Evolutionary conservation across 1,140 invertebrate species (phyloP).

Genomic region (Tetramorium parvispinum): DNA sequence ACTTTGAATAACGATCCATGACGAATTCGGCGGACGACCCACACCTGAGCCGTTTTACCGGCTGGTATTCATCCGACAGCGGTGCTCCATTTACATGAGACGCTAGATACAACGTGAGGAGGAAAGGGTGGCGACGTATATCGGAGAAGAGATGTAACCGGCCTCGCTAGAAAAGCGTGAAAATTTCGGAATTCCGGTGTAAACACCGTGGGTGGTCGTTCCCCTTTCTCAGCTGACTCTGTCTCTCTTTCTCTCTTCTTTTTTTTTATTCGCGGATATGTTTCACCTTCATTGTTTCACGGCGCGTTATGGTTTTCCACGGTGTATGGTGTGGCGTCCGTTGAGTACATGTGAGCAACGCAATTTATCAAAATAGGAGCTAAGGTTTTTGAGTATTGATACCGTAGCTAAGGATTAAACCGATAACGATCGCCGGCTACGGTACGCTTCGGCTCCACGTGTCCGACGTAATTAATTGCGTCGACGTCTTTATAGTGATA

Average conservation of each 20-base stretch:
- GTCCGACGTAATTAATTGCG: slow-evolving; percentile 46
- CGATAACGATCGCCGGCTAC: slow-evolving; percentile 45
- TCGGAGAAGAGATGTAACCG: slow-evolving; percentile 37
- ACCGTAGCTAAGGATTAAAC: slow-evolving; percentile 47
- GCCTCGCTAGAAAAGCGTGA: slow-evolving; percentile 68
- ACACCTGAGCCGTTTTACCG: slow-evolving; percentile 34
- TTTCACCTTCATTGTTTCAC: slow-evolving; percentile 52
- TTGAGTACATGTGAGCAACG: slow-evolving; percentile 1
- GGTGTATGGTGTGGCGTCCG: slow-evolving; percentile 44
- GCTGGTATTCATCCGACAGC: slow-evolving; percentile 52
- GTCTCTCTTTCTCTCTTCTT: background rate
- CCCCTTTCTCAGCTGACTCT: background rate
- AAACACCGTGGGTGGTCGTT: slow-evolving; percentile 62
- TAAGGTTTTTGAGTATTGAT: slow-evolving; percentile 36
- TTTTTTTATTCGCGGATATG: background rate
- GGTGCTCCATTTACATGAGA: slow-evolving; percentile 67
- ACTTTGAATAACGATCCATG: slow-evolving; percentile 73
- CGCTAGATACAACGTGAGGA: background rate
- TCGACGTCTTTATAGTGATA: slow-evolving; percentile 44
- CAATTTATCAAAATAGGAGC: slow-evolving; percentile 56
- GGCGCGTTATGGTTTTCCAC: slow-evolving; percentile 51
- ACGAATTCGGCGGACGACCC: slow-evolving; percentile 68
- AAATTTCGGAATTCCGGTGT: slow-evolving; percentile 69
- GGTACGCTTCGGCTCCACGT: slow-evolving; percentile 20
- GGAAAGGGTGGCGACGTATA: background rate